phyloP scores from a whole-genome alignment of 2,888 invertebrate genomes.

The Nomada ferruginata region DNA sequence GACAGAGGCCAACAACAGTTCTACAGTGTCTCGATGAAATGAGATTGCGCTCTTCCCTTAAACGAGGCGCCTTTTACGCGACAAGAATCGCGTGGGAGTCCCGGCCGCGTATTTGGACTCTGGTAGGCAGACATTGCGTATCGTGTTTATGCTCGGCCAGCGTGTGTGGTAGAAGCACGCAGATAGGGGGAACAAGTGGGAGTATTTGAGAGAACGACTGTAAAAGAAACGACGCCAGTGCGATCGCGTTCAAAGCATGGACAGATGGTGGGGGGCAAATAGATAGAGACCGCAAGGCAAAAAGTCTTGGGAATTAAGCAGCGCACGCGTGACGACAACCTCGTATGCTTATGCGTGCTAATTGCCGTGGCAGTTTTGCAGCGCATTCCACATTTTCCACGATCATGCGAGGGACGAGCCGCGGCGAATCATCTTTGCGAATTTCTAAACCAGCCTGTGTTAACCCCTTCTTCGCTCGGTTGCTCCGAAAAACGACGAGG shows the following conservation, averaged over 20 bases:
- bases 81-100: constrained; percentile 41
- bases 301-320: constrained; percentile 56
- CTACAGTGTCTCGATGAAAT: constrained; percentile 2
- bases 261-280: constrained; percentile 9
- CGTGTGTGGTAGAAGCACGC: constrained; percentile 49
- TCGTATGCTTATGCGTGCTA: constrained; percentile 59
- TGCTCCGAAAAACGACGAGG: background rate
- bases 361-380: constrained; percentile 60
- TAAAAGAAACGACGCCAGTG: constrained; percentile 23
- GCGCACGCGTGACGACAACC: constrained; percentile 58
- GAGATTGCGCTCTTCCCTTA: constrained; percentile 19
- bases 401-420: background rate
- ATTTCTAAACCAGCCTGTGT: background rate
- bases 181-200: constrained; percentile 55
- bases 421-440: background rate
- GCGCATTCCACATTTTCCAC: constrained; percentile 30
- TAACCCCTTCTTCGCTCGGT: no score
- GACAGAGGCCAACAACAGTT: background rate
- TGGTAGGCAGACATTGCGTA: constrained; percentile 62
- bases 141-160: constrained; percentile 56
- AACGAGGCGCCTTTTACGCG: constrained; percentile 45
- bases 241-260: constrained; percentile 34
- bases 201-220: constrained; percentile 56
- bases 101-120: constrained; percentile 50
- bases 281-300: constrained; percentile 32